A percentile compares a stretch with the other conserved stretches of the same genome.
These are phyloP conservation scores for Apodemus sylvaticus DNA, from an alignment of 2,113 vertebrate genomes.

Conservation along the genomic window DNA sequence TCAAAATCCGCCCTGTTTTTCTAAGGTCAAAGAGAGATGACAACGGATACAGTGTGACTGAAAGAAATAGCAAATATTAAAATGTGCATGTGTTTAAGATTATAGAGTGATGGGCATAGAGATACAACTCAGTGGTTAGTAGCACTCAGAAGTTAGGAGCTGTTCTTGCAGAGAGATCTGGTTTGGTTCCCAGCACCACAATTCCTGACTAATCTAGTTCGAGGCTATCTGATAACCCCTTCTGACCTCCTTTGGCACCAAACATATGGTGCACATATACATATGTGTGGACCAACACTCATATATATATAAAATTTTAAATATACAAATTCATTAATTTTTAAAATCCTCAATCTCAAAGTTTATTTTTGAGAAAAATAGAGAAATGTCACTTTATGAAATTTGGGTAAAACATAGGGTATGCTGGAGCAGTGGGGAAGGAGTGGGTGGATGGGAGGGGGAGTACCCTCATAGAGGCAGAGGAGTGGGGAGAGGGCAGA, in stretches of 20 bases:
- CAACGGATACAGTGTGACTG: neutral
- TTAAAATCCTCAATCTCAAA: neutral
- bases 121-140: neutral
- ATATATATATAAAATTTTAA: neutral
- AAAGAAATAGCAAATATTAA: neutral
- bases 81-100: neutral
- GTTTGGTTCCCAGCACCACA: neutral
- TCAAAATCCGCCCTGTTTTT: neutral
- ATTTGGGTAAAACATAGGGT: neutral
- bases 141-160: neutral
- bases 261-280: neutral
- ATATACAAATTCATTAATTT: neutral
- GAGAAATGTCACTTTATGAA: neutral
- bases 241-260: neutral
- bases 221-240: neutral
- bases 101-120: neutral
- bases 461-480: too few species aligned
- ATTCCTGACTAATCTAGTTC: neutral
- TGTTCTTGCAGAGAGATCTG: neutral
- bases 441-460: too few species aligned
- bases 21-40: neutral
- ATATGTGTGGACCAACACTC: neutral
- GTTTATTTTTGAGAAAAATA: neutral
- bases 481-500: too few species aligned
- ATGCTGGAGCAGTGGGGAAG: too few species aligned